A percentile compares a stretch with the other conserved stretches of the same genome.
Conservation (phyloP, 1,140 invertebrate species). For the Oppia nitens region DNA sequence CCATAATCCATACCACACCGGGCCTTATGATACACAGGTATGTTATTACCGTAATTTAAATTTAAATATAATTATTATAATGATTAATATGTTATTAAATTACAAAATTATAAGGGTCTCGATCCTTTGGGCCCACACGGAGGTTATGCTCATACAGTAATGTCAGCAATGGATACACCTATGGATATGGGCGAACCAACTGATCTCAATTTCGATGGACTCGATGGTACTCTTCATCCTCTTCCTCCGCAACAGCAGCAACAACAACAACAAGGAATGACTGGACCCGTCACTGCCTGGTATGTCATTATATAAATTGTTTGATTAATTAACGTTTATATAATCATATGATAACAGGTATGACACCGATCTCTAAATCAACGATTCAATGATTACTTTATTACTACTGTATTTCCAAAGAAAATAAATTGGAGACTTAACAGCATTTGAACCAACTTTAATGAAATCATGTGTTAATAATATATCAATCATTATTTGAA, state of each 20-base stretch:
- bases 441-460: no score
- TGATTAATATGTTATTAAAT: background rate
- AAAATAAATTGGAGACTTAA: no score
- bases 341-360: constrained; percentile 59
- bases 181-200: constrained; percentile 62
- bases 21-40: constrained; percentile 15
- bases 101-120: constrained; percentile 47
- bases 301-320: background rate
- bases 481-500: no score
- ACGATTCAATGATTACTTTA: background rate
- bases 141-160: constrained; percentile 50
- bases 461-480: no score
- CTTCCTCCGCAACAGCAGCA: constrained; percentile 56
- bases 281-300: background rate
- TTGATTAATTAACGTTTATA: background rate
- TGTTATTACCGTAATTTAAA: constrained; percentile 17
- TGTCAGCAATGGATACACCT: constrained; percentile 53
- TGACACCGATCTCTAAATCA: constrained; percentile 71
- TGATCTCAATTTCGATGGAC: constrained; percentile 60
- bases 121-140: constrained; percentile 70
- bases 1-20: constrained; percentile 21
- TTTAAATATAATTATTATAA: background rate
- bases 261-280: constrained; percentile 44
- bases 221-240: constrained; percentile 36
- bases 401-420: no score